Conservation (phyloP, 1,140 invertebrate genomes). For the Eupeodes corollae region DNA sequence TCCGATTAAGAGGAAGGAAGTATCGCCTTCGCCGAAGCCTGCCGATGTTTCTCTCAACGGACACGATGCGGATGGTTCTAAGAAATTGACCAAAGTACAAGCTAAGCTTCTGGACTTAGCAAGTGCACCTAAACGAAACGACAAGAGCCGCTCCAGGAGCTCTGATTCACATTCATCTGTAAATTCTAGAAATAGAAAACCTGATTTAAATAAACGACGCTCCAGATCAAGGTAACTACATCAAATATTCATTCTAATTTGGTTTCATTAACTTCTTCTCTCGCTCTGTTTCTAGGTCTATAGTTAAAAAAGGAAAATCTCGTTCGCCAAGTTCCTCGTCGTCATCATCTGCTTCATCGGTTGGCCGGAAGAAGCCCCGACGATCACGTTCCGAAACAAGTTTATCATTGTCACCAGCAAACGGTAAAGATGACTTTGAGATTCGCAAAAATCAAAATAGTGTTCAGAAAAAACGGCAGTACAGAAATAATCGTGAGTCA, state of each 20-base stretch:
- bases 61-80: background rate
- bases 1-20: slow-evolving; percentile 12
- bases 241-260: too few species aligned
- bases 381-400: slow-evolving; percentile 21
- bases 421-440: slow-evolving; percentile 57
- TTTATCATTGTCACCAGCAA: slow-evolving; percentile 28
- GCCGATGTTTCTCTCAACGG: too few species aligned
- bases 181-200: background rate
- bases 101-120: slow-evolving; percentile 10
- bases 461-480: slow-evolving; percentile 71
- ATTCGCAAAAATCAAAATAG: slow-evolving; percentile 65
- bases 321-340: background rate
- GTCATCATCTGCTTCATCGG: slow-evolving; percentile 20
- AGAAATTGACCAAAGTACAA: slow-evolving; percentile 8
- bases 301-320: slow-evolving; percentile 12
- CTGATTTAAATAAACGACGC: background rate
- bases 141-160: background rate
- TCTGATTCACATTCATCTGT: too few species aligned
- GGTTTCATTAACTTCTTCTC: background rate
- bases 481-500: slow-evolving; percentile 72
- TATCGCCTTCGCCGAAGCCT: slow-evolving; percentile 11
- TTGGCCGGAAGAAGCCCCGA: slow-evolving; percentile 12
- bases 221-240: too few species aligned
- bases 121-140: background rate
- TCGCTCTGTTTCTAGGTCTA: slow-evolving; percentile 12